These are phyloP conservation scores for Agelas oroides DNA, from an alignment of 37 sponge, comb jelly and placozoan genomes.

Conservation along the genomic window DNA sequence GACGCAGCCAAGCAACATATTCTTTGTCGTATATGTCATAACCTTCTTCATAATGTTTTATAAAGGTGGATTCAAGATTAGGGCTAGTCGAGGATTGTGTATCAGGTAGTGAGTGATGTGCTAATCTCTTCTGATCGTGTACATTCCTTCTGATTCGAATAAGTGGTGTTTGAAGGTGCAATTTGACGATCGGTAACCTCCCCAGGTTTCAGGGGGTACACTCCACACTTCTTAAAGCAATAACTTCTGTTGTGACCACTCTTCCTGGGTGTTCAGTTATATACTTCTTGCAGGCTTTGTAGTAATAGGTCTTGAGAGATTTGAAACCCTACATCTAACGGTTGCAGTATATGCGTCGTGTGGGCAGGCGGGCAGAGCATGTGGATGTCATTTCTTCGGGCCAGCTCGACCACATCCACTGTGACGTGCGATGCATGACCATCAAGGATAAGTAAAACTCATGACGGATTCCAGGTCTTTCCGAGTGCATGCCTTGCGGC, in stretches of 20 bases:
- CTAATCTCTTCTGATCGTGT: too few relatives aligned
- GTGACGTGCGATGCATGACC: slow-evolving; percentile 60
- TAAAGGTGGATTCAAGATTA: slow-evolving; percentile 33
- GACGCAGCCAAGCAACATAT: slow-evolving; percentile 42
- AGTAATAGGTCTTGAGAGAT: slow-evolving; percentile 29
- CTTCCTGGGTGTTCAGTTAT: slow-evolving; percentile 38
- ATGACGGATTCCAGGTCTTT: too few relatives aligned
- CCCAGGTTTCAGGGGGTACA: slow-evolving; percentile 66
- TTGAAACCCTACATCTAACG: slow-evolving; percentile 58
- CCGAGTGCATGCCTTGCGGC: too few relatives aligned
- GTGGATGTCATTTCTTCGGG: slow-evolving; percentile 50
- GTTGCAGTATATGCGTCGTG: slow-evolving; percentile 66
- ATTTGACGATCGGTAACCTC: slow-evolving; percentile 55
- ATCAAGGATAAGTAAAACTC: slow-evolving; percentile 44
- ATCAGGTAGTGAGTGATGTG: not conserved
- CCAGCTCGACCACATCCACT: slow-evolving; percentile 52
- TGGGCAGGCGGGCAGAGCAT: slow-evolving; percentile 63
- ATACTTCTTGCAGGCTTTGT: slow-evolving; percentile 47
- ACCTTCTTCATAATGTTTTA: slow-evolving; percentile 42
- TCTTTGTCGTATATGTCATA: slow-evolving; percentile 46
- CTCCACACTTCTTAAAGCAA: slow-evolving; percentile 66
- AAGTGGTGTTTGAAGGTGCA: slow-evolving; percentile 57
- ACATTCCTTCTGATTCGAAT: not conserved
- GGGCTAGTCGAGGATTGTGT: too few relatives aligned
- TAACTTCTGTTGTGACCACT: slow-evolving; percentile 37